These are phyloP conservation scores for Archips xylosteana DNA, from an alignment of 2,888 invertebrate species.

Conservation along the genomic window DNA sequence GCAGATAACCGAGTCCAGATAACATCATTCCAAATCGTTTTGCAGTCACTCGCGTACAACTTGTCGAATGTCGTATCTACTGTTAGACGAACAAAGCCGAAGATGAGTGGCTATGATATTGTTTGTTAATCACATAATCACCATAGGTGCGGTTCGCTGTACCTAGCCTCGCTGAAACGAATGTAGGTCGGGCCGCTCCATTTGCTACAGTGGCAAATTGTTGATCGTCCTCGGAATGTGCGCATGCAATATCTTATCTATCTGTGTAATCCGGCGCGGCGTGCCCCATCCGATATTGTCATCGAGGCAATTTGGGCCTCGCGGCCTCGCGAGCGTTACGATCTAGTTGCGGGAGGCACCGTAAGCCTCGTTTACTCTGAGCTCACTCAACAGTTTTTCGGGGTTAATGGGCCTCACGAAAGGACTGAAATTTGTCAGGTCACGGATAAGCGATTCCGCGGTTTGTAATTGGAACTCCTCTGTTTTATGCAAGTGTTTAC, in stretches of 20 bases:
- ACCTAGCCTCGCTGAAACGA: constrained; percentile 52
- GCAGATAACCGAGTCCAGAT: constrained; percentile 40
- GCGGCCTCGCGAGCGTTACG: constrained; percentile 48
- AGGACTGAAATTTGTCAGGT: constrained; percentile 41
- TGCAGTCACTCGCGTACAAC: constrained; percentile 15
- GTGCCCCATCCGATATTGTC: constrained; percentile 48
- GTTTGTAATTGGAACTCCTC: constrained; percentile 22
- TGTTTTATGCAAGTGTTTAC: constrained; percentile 10
- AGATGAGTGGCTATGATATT: constrained; percentile 62
- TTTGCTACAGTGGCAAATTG: constrained; percentile 81
- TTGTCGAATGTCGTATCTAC: constrained; percentile 51
- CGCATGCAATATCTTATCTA: constrained; percentile 78
- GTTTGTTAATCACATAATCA: constrained; percentile 76
- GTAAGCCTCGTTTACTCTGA: constrained; percentile 42
- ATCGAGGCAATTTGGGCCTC: constrained; percentile 44
- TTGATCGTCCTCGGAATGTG: constrained; percentile 79
- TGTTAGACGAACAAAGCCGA: constrained; percentile 58
- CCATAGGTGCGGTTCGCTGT: constrained; percentile 76
- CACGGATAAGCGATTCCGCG: constrained; percentile 34
- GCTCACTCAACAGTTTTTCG: constrained; percentile 41
- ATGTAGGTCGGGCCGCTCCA: constrained; percentile 82
- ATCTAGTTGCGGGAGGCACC: constrained; percentile 48
- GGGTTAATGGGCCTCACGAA: constrained; percentile 44
- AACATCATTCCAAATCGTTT: constrained; percentile 37
- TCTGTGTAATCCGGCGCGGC: constrained; percentile 46